Percentiles rank a stretch among this genome's conserved stretches.
Conservation (phyloP, 2,888 invertebrate species). For the Lacanobia oleracea region DNA sequence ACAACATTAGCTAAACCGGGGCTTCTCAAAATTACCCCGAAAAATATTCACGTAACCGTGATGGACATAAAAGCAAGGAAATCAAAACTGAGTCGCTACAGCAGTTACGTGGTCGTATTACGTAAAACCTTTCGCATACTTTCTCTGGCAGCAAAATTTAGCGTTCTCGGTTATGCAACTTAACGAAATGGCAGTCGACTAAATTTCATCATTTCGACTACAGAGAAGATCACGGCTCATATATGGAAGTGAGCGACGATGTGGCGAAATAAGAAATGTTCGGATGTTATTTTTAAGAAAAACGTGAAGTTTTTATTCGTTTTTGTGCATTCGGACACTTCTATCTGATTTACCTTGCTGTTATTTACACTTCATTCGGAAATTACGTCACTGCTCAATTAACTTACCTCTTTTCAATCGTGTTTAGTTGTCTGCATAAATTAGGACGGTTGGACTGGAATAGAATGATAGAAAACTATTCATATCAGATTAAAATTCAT, state of each 20-base stretch:
- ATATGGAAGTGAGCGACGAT: constrained; percentile 77
- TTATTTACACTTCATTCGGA: constrained; percentile 36
- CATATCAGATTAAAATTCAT: constrained; percentile 30
- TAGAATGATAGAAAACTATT: constrained; percentile 31
- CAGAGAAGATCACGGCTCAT: constrained; percentile 85
- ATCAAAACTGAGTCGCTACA: constrained; percentile 88
- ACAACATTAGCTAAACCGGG: constrained; percentile 65
- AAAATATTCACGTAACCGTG: constrained; percentile 85
- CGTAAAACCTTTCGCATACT: constrained; percentile 90
- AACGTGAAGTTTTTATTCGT: constrained; percentile 46
- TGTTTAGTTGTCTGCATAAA: constrained; percentile 21
- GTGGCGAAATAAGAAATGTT: constrained; percentile 84
- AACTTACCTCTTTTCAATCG: constrained; percentile 41
- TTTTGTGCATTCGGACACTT: constrained; percentile 39
- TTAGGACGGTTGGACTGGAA: constrained; percentile 23
- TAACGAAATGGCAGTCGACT: constrained; percentile 88
- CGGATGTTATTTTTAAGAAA: constrained; percentile 64
- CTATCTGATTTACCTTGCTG: constrained; percentile 39
- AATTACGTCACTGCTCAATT: constrained; percentile 52
- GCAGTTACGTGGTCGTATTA: constrained; percentile 86
- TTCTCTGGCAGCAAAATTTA: constrained; percentile 91
- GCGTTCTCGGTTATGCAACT: constrained; percentile 86
- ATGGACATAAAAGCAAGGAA: constrained; percentile 89
- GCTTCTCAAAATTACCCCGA: constrained; percentile 80
- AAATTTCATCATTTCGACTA: constrained; percentile 89